A percentile compares a stretch with the other conserved stretches of the same genome.
phyloP scores from a whole-genome alignment of 2,888 invertebrate species.

The Parascotia fuliginaria region DNA sequence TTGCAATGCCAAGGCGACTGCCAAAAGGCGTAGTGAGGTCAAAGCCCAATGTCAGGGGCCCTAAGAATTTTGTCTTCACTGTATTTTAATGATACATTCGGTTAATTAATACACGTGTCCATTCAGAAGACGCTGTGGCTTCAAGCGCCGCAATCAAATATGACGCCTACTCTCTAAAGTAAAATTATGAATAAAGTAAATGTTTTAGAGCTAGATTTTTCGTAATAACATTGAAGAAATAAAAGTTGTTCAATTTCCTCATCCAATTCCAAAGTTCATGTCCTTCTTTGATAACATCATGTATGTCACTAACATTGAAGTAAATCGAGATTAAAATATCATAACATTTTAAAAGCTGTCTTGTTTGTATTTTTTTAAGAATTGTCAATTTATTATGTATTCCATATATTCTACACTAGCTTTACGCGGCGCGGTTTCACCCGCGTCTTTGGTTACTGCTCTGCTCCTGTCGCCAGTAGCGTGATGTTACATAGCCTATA shows the following conservation, averaged over 20 bases:
- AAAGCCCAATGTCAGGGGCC: constrained; percentile 82
- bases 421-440: too few relatives aligned
- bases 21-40: constrained; percentile 77
- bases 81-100: constrained; percentile 44
- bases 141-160: neutral
- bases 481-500: too few relatives aligned
- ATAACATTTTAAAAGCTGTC: neutral
- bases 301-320: neutral
- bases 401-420: too few relatives aligned
- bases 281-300: neutral
- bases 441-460: too few relatives aligned
- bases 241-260: neutral
- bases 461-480: too few relatives aligned
- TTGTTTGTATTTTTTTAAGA: neutral
- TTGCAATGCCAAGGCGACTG: constrained; percentile 83
- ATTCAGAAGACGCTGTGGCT: constrained; percentile 17
- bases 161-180: neutral
- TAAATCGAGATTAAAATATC: neutral
- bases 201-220: constrained; percentile 15
- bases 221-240: neutral
- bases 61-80: constrained; percentile 68
- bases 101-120: constrained; percentile 20
- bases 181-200: neutral
- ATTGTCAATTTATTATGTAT: too few relatives aligned
- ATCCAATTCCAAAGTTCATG: neutral